These are phyloP conservation scores for Ridgeia piscesae DNA, from an alignment of 1,140 invertebrate species.

Conservation along the genomic window DNA sequence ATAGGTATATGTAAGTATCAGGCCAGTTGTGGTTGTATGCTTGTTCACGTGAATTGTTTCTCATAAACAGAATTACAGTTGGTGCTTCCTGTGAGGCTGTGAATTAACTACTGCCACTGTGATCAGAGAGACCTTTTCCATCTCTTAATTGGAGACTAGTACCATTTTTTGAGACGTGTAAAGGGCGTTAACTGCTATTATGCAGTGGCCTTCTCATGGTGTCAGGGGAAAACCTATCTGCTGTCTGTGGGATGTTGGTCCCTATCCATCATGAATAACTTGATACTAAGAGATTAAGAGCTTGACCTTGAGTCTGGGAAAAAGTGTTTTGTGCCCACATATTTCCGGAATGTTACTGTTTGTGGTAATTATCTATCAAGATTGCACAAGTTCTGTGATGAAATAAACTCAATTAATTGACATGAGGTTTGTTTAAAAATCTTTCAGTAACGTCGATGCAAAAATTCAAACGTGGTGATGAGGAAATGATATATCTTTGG, in stretches of 20 bases:
- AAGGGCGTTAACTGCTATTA: not conserved
- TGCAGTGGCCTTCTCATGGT: not conserved
- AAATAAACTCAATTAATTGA: not conserved
- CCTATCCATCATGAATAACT: not conserved
- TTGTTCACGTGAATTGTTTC: not conserved
- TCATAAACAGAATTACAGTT: not conserved
- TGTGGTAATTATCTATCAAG: not conserved
- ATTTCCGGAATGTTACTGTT: not conserved
- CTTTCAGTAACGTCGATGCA: too few relatives aligned
- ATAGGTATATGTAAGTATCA: too few relatives aligned
- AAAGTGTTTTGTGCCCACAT: not conserved
- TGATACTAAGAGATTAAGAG: not conserved
- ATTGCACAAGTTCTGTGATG: not conserved
- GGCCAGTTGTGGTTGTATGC: too few relatives aligned
- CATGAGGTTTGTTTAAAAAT: too few relatives aligned
- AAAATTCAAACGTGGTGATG: too few relatives aligned
- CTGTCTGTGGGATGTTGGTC: not conserved
- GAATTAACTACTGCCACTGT: not conserved
- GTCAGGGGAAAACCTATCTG: not conserved
- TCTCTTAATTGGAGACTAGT: not conserved
- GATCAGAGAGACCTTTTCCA: not conserved
- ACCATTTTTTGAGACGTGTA: not conserved
- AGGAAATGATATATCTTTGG: too few relatives aligned
- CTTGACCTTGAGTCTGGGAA: not conserved
- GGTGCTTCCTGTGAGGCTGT: not conserved